Percentiles rank a stretch among this genome's conserved stretches.
These are phyloP conservation scores for Todiramphus chloris DNA, from an alignment of 2,113 vertebrate genomes.

Conservation along the genomic window DNA sequence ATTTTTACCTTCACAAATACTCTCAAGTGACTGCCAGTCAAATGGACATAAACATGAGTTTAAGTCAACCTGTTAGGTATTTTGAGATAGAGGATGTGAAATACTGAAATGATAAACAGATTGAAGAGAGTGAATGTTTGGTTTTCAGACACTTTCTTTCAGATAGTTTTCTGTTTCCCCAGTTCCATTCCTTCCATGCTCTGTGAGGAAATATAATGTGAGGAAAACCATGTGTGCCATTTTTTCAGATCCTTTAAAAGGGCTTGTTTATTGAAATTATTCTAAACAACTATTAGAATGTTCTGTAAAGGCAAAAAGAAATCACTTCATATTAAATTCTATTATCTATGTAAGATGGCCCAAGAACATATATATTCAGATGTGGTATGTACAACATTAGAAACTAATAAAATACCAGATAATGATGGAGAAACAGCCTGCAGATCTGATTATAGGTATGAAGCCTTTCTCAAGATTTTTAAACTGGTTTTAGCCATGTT, in stretches of 20 bases:
- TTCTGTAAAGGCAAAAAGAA: neutral
- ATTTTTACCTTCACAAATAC: neutral
- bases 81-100: neutral
- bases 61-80: neutral
- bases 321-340: neutral
- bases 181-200: neutral
- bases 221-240: neutral
- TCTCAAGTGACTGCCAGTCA: neutral
- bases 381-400: neutral
- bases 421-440: slow-evolving; percentile 13
- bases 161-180: neutral
- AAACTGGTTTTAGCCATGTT: neutral
- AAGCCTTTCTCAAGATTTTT: neutral
- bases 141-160: neutral
- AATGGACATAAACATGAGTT: neutral
- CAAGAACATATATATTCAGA: slow-evolving; percentile 1
- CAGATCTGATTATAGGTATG: slow-evolving; percentile 28
- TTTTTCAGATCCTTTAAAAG: neutral
- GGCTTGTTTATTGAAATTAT: neutral
- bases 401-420: neutral
- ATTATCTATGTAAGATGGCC: neutral
- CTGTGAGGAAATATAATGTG: fast-evolving
- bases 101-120: neutral
- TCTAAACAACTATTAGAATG: neutral
- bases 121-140: neutral